Evolutionary conservation across 1,140 invertebrate species (phyloP).

Genomic region (Nephila pilipes): DNA sequence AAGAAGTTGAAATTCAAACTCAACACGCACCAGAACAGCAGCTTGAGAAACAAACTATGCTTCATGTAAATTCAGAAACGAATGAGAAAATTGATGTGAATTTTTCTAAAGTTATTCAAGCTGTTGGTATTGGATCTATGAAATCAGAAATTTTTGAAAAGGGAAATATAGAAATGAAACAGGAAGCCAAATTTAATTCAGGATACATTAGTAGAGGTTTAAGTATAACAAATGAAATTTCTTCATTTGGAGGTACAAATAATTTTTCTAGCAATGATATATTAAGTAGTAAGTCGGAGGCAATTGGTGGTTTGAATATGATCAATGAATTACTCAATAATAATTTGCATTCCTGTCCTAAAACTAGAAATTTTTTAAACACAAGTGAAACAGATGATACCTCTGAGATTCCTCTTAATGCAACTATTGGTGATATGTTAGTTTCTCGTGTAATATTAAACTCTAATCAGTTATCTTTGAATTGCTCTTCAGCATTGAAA

Average conservation of each 20-base stretch:
- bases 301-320: background rate
- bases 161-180: background rate
- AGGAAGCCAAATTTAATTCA: background rate
- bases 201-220: background rate
- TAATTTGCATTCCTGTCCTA: background rate
- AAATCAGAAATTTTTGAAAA: constrained; percentile 2
- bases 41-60: background rate
- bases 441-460: too few species aligned
- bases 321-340: background rate
- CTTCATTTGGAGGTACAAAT: background rate
- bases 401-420: background rate
- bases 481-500: too few species aligned
- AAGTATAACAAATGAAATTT: background rate
- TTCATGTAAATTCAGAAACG: background rate
- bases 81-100: background rate
- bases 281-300: too few species aligned
- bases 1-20: background rate
- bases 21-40: background rate
- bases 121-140: background rate
- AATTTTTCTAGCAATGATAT: too few species aligned
- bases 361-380: background rate
- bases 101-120: background rate
- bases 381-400: background rate
- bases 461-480: too few species aligned
- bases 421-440: background rate